Evolutionary conservation across 2,888 invertebrate species (phyloP).

Genomic region (Thecophora atra): DNA sequence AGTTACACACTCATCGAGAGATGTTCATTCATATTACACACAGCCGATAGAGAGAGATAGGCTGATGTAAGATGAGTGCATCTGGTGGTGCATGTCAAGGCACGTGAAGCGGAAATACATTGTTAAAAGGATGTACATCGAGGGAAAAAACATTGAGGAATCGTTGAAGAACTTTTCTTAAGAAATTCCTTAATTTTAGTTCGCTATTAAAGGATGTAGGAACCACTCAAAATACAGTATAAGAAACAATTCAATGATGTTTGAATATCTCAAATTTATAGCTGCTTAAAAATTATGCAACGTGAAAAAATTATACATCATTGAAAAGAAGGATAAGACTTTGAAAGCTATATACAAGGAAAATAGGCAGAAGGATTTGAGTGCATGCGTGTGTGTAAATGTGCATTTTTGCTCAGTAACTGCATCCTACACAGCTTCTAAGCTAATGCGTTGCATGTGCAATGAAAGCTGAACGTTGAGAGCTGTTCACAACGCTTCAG

Average conservation of each 20-base stretch:
- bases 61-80: background rate
- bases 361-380: too few species aligned
- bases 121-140: constrained; percentile 11
- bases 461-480: background rate
- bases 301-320: too few species aligned
- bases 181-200: background rate
- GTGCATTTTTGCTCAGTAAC: background rate
- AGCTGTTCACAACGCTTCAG: constrained; percentile 10
- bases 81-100: background rate
- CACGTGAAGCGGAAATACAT: background rate
- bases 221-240: too few species aligned
- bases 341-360: too few species aligned
- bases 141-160: constrained; percentile 2
- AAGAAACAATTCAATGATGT: too few species aligned
- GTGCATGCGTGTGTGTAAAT: too few species aligned
- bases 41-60: background rate
- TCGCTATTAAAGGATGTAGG: background rate
- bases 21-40: background rate
- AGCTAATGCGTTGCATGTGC: constrained; percentile 17
- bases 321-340: too few species aligned
- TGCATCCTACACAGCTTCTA: background rate
- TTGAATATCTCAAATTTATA: too few species aligned
- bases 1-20: background rate
- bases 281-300: too few species aligned
- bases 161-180: background rate